Base-by-base conservation (phyloP, 2,888 invertebrate species). In the Ethmia dodecea region DNA sequence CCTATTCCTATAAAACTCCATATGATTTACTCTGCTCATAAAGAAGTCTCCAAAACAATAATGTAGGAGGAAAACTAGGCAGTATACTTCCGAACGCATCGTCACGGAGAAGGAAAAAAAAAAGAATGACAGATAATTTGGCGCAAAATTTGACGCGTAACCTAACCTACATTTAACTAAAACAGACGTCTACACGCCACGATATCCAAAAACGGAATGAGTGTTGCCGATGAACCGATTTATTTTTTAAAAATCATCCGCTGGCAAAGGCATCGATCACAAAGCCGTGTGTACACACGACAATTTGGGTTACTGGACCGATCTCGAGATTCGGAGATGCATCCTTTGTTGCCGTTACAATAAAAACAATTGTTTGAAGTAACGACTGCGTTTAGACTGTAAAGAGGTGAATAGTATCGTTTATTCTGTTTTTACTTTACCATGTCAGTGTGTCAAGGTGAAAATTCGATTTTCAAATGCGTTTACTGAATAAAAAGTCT, bases 231-330 rank as follows among this genome's bases (percentile, higher is more conserved):
- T 51, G 60, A 48, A 52, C 49, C 50, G 65, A 59, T 68, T 68
- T 65, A 60, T 69, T 75, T 78, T 80, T 78, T 77, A 65, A 48
- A 59, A 49, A 33, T 42, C 40, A 42, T 26, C 34, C 37, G 35
- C 43, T 15, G 42, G 47, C 50, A 46, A 56, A 52, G 53, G 49
- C 55, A 46, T 34, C 45, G 49, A 52, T 59, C 53, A 74, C 75
- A 75, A 78, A 72, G 72, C 55, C 55, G 52, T 46, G 9, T 49
- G 63, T 40, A 58, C 56, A 72, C 64, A 65, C 47, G 64, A 2
- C 37, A 60, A 81, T 71, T 67, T 81, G 43, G 69, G 84, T 81
- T 78, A 78, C 55, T 52, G 52, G 78, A 73, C 56, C 57, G 52
- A 62, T 80, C 71, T 49, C 40, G 45, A 70, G 79, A 79, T 26